A percentile compares a stretch with the other conserved stretches of the same genome.
phyloP scores from a whole-genome alignment of 2,113 vertebrate genomes.

The Pedetes capensis region DNA sequence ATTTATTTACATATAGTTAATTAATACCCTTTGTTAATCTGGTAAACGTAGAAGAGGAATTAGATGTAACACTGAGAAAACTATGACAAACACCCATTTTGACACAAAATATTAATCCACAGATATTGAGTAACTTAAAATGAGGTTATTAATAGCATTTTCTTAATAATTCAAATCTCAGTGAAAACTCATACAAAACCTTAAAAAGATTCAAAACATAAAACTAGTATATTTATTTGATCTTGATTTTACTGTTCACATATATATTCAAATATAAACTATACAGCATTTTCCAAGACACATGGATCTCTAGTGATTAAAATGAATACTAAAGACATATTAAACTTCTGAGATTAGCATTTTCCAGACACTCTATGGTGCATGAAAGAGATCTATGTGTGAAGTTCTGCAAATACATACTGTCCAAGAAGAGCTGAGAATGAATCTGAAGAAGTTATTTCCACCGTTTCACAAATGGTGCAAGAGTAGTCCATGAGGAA shows the following conservation, averaged over 20 bases:
- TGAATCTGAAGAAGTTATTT: slow-evolving; percentile 19
- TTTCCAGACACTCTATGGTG: neutral
- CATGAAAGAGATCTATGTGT: neutral
- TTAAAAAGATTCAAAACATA: neutral
- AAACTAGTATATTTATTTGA: neutral
- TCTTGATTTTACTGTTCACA: neutral
- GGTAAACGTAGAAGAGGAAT: neutral
- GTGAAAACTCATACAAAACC: neutral
- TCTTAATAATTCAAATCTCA: neutral
- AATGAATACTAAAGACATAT: neutral
- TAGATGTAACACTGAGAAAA: neutral
- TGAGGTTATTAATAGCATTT: neutral
- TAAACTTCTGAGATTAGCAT: neutral
- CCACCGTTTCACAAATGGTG: slow-evolving; percentile 29
- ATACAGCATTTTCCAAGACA: neutral
- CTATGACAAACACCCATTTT: neutral
- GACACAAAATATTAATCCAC: neutral
- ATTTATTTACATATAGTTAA: neutral
- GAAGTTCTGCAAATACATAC: slow-evolving; percentile 27
- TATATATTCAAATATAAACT: neutral
- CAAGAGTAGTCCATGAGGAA: slow-evolving; percentile 46
- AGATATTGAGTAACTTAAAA: neutral
- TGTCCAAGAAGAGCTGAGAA: neutral
- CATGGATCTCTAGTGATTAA: neutral
- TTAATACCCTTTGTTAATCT: neutral